Percentiles rank a stretch among this genome's conserved stretches.
These are phyloP conservation scores for Xenops minutus DNA, from an alignment of 2,797 vertebrate species.

Conservation along the genomic window DNA sequence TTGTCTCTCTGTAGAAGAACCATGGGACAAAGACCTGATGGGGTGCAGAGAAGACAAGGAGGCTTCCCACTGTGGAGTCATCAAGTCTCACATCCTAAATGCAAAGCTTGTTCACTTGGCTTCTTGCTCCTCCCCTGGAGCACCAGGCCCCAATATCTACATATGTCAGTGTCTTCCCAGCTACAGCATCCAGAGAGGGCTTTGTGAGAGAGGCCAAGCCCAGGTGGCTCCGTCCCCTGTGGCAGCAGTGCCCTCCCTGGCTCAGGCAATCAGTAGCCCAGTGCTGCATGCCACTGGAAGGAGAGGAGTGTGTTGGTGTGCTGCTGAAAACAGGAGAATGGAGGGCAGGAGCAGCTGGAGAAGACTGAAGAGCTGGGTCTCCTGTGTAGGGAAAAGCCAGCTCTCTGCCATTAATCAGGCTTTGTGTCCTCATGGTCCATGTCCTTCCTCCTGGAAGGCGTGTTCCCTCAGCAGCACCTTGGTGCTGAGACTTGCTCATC, in stretches of 20 bases:
- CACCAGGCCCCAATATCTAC: background rate
- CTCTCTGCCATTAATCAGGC: background rate
- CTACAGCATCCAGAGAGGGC: background rate
- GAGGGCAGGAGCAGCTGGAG: background rate
- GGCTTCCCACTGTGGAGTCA: fast-evolving
- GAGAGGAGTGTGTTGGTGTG: background rate
- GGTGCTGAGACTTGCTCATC: background rate
- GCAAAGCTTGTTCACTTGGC: background rate
- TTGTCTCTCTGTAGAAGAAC: background rate
- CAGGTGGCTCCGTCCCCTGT: background rate
- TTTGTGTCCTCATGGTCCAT: background rate
- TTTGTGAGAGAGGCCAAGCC: background rate
- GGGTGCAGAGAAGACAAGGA: background rate
- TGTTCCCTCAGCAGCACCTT: background rate
- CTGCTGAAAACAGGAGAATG: background rate
- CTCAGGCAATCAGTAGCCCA: fast-evolving
- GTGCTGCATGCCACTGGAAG: background rate
- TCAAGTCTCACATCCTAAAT: background rate
- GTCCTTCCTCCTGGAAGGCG: background rate
- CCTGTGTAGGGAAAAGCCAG: background rate
- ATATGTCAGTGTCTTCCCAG: background rate
- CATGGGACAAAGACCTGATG: background rate
- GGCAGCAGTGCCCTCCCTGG: background rate
- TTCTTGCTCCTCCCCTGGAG: background rate
- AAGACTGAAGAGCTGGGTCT: background rate